Evolutionary conservation across 2,113 vertebrate species (phyloP).

Genomic region (Promerops cafer): DNA sequence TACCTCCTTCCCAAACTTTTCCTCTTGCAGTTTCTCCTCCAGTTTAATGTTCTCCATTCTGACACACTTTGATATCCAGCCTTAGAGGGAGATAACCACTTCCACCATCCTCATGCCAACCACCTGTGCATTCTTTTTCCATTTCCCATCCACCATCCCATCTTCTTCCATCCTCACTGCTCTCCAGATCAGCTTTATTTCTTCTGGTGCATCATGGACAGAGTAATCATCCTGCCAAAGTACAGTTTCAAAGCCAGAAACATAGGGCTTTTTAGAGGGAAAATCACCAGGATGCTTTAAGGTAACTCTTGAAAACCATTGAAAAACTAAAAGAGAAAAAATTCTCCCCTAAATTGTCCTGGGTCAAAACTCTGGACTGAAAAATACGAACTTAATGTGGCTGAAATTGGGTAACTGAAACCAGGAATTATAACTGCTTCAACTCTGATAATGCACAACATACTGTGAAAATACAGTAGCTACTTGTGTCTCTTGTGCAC

Average conservation of each 20-base stretch:
- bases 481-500: not conserved
- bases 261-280: not conserved
- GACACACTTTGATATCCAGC: not conserved
- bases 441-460: not conserved
- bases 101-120: not conserved
- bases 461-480: not conserved
- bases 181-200: not conserved
- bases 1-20: not conserved
- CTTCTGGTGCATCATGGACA: not conserved
- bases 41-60: not conserved
- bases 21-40: not conserved
- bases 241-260: not conserved
- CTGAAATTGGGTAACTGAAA: not conserved
- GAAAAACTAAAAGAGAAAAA: not conserved
- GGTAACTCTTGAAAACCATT: not conserved
- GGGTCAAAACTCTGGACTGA: not conserved
- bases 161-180: not conserved
- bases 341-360: not conserved
- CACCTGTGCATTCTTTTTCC: not conserved
- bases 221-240: not conserved
- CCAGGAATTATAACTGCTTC: not conserved
- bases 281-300: not conserved
- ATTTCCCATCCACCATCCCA: not conserved
- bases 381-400: not conserved
- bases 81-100: not conserved